phyloP scores from a whole-genome alignment of 2,888 invertebrate genomes.

The Biston stratarius region DNA sequence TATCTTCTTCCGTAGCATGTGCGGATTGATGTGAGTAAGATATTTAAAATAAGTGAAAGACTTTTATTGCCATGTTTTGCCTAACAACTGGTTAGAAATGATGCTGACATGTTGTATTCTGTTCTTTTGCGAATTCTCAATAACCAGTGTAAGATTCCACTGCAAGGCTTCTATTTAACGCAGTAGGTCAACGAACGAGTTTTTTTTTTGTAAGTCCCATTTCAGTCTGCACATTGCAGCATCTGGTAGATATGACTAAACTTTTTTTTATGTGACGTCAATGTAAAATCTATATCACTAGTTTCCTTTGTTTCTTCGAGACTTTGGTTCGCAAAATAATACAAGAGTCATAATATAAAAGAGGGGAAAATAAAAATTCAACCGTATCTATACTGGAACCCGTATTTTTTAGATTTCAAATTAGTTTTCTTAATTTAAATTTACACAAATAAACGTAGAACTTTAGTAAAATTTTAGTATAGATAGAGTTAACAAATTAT shows the following conservation, averaged over 20 bases:
- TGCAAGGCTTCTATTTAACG: constrained; percentile 44
- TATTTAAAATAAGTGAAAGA: constrained; percentile 2
- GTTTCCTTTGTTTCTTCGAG: neutral
- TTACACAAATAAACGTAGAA: too few relatives aligned
- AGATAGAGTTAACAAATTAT: too few relatives aligned
- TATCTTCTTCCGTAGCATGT: too few relatives aligned
- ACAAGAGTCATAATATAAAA: too few relatives aligned
- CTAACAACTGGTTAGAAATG: constrained; percentile 21
- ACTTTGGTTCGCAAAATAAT: neutral
- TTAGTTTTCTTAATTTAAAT: too few relatives aligned
- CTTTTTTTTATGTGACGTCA: constrained; percentile 31
- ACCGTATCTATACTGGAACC: too few relatives aligned
- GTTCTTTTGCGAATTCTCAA: constrained; percentile 20
- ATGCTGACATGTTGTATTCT: constrained; percentile 27
- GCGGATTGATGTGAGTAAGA: neutral
- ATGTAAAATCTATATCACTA: constrained; percentile 16
- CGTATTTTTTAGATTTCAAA: too few relatives aligned
- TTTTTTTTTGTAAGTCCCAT: constrained; percentile 42
- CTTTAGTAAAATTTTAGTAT: too few relatives aligned
- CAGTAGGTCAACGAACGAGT: constrained; percentile 43
- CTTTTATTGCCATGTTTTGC: constrained; percentile 25
- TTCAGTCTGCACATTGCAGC: constrained; percentile 44
- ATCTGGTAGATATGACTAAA: constrained; percentile 43
- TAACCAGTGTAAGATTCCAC: constrained; percentile 25
- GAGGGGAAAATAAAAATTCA: too few relatives aligned